Base-by-base conservation (phyloP, 92 coral and sea anemone genomes). In the Parazoanthus atlanticus region DNA sequence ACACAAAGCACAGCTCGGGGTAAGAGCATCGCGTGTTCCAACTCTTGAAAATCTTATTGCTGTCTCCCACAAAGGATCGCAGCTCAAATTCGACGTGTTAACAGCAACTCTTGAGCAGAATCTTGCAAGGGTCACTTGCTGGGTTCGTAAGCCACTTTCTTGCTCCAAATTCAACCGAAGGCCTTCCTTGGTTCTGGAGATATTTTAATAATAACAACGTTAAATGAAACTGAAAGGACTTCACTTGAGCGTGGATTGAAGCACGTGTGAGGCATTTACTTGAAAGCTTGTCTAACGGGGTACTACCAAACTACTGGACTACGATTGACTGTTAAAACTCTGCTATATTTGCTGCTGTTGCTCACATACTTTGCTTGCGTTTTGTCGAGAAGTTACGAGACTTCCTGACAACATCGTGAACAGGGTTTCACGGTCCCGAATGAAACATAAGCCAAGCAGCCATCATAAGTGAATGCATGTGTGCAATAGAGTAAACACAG, bases 101-200 rank as follows among this genome's bases (percentile, higher is more conserved):
- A 84, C 86, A 83, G 61, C 30, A 71, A 13, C 87, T 47, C 79
- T 84, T 31, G 87, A 70, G 61, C 17, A 38, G 77, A 71, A 70
- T 70, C 29, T 71, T 28, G 41, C 19, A 70, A 47, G 79, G 65
- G 65, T 16, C 78, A 43, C 76, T 84, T 43, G 87, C 87, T 58
- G 67, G 87, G 52, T 84, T 46, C 41, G 79, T 69, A 19, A 29
- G 79, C 64, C 66, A 84, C 25, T 78, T 40, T 67, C 65, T 70
- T 26, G 87, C 87, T 41, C 87, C 87, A 84, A 84, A 84, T 69
- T 74, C 87, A 70, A 52, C 89, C 78, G 83, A 79, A 66, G 89
- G 82, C 74, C 72, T 79, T 89, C 87, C 90, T 88, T 85, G 91
- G 93, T 84, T 91, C 88, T 91, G 91, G 87, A 91, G 91, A 84